These are phyloP conservation scores for Cantharis rustica DNA, from an alignment of 2,888 invertebrate species.

Conservation along the genomic window DNA sequence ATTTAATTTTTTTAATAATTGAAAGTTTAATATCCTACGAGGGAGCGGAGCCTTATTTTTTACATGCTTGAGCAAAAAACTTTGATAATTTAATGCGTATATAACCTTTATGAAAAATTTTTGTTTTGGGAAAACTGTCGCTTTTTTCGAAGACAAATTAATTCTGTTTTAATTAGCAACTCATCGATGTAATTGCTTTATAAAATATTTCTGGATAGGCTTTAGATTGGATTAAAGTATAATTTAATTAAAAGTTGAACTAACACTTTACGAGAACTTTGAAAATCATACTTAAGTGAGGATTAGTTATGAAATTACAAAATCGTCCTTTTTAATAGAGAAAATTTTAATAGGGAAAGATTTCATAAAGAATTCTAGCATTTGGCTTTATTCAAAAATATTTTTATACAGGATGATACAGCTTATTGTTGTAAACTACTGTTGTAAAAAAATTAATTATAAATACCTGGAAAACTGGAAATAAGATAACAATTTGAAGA, in stretches of 20 bases:
- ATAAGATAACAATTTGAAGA: too few relatives aligned
- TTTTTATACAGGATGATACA: too few relatives aligned
- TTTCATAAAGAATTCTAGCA: not conserved
- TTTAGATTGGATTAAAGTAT: not conserved
- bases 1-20: slow-evolving; percentile 12
- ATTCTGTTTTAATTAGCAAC: not conserved
- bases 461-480: too few relatives aligned
- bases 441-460: too few relatives aligned
- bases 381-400: not conserved
- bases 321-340: not conserved
- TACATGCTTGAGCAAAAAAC: not conserved
- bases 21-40: slow-evolving; percentile 16
- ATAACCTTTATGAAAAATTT: not conserved
- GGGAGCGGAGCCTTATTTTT: slow-evolving; percentile 1
- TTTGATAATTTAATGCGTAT: not conserved
- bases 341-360: not conserved
- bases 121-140: not conserved
- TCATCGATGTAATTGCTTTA: not conserved
- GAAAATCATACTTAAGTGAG: not conserved
- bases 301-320: not conserved
- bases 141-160: not conserved
- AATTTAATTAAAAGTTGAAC: not conserved
- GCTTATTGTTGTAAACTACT: too few relatives aligned
- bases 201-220: not conserved
- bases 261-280: not conserved